Evolutionary conservation across 2,113 vertebrate species (phyloP).

Genomic region (Gallinago jamesoni): DNA sequence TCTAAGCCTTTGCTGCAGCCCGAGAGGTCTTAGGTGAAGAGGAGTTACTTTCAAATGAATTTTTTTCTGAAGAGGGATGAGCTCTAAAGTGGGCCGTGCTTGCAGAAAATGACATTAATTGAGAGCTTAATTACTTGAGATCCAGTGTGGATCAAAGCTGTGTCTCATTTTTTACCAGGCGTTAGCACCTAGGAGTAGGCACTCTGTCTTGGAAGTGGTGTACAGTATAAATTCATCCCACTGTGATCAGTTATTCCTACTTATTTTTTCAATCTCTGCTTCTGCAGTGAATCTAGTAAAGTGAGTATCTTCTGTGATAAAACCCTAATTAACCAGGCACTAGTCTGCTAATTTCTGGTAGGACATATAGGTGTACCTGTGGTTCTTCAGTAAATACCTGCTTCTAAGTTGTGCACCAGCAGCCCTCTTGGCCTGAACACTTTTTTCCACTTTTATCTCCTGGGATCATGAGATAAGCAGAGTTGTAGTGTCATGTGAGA

Average conservation of each 20-base stretch:
- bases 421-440: not conserved
- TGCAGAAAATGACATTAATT: not conserved
- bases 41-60: not conserved
- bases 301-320: not conserved
- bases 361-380: accelerated
- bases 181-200: not conserved
- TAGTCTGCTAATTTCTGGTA: not conserved
- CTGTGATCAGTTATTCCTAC: not conserved
- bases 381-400: not conserved
- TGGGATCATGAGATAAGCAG: not conserved
- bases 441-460: not conserved
- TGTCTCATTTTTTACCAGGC: not conserved
- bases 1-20: not conserved
- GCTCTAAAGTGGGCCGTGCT: not conserved
- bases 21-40: not conserved
- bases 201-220: not conserved
- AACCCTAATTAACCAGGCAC: not conserved
- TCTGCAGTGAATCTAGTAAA: not conserved
- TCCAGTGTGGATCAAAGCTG: not conserved
- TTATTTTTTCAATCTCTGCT: not conserved
- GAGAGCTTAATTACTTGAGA: not conserved
- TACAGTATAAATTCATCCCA: not conserved
- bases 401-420: not conserved
- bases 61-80: not conserved
- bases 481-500: not conserved